Percentiles rank a stretch among this genome's conserved stretches.
phyloP scores from a whole-genome alignment of 1,140 invertebrate species.

The Dendrolimus kikuchii region DNA sequence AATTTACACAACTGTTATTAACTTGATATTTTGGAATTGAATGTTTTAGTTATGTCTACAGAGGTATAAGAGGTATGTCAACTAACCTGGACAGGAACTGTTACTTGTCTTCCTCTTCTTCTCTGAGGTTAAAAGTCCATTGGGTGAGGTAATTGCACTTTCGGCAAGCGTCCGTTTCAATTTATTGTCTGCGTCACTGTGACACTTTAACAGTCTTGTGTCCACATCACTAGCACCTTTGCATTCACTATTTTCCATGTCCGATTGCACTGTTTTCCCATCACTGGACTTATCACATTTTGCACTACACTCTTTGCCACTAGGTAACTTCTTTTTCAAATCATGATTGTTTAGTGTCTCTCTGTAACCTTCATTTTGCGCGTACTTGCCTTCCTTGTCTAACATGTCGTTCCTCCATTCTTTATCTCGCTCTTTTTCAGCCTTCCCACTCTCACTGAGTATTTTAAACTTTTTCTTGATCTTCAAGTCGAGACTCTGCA shows the following conservation, averaged over 20 bases:
- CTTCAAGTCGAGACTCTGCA: conserved; percentile 48
- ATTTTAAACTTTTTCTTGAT: conserved; percentile 60
- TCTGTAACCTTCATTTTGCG: conserved; percentile 69
- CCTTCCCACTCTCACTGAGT: conserved; percentile 38
- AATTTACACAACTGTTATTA: no score
- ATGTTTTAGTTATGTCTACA: no score
- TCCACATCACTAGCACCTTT: conserved; percentile 61
- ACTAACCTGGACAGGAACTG: conserved; percentile 63
- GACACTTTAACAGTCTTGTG: conserved; percentile 21
- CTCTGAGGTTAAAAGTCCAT: conserved; percentile 66
- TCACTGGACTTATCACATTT: conserved; percentile 66
- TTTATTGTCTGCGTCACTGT: conserved; percentile 43
- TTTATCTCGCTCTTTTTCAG: conserved; percentile 49
- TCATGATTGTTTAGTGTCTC: conserved; percentile 58
- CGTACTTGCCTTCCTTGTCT: conserved; percentile 66
- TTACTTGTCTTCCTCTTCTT: conserved; percentile 73
- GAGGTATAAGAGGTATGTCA: conserved; percentile 2
- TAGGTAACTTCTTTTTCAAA: conserved; percentile 57
- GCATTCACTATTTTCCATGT: conserved; percentile 39
- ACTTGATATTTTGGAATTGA: no score
- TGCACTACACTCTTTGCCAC: conserved; percentile 27
- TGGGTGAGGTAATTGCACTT: conserved; percentile 54
- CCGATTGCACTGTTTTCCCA: conserved; percentile 46
- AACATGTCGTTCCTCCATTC: conserved; percentile 55
- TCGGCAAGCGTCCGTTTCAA: conserved; percentile 55